Evolutionary conservation across 2,797 vertebrate genomes (phyloP).

Genomic region (Muraenolepis orangiensis): DNA sequence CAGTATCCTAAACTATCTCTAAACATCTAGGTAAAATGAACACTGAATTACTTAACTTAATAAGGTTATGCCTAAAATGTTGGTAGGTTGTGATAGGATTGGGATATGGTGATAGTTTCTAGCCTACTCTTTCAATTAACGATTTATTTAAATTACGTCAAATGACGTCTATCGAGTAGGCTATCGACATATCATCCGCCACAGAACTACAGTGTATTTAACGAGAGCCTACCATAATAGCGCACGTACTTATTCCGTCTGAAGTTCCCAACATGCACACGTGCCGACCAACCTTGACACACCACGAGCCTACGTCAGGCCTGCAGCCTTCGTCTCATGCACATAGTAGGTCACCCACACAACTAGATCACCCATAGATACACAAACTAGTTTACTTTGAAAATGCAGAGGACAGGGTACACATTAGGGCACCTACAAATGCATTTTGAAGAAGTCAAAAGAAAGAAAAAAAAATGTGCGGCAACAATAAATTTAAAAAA

Average conservation of each 20-base stretch:
- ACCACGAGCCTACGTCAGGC: no score
- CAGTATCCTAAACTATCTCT: background rate
- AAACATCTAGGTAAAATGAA: background rate
- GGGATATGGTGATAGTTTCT: no score
- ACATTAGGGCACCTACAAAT: background rate
- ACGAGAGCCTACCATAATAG: background rate
- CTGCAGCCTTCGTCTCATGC: no score
- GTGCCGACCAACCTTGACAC: no score
- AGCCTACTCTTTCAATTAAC: background rate
- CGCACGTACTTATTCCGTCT: background rate
- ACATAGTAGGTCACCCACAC: no score
- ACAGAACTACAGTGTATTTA: background rate
- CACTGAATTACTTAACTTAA: background rate
- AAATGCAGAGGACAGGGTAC: background rate
- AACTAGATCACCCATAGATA: no score
- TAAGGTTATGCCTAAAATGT: background rate
- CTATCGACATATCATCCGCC: background rate
- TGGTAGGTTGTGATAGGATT: no score
- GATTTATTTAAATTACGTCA: no score
- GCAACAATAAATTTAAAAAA: slow-evolving; percentile 55
- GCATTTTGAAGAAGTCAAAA: slow-evolving; percentile 2
- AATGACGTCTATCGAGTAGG: background rate
- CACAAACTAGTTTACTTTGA: background rate
- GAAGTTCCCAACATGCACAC: background rate
- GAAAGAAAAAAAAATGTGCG: slow-evolving; percentile 38